Percentiles rank a stretch among this genome's conserved stretches.
phyloP scores from a whole-genome alignment of 2,113 vertebrate species.

The Pygoscelis adeliae region DNA sequence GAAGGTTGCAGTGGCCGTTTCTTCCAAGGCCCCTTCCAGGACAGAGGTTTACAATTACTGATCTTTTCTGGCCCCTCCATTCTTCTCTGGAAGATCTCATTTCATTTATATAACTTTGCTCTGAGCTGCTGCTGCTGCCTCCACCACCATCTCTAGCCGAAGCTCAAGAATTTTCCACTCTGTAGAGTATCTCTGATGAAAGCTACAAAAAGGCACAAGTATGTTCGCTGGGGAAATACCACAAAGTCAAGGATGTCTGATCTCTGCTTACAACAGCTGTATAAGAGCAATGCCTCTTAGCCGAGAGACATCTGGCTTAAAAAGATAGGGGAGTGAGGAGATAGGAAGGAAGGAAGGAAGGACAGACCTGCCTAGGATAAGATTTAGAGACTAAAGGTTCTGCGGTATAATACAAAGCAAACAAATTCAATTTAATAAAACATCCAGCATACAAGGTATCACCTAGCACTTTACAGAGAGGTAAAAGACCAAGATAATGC shows the following conservation, averaged over 20 bases:
- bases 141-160: not conserved
- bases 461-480: not conserved
- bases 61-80: not conserved
- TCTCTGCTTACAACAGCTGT: not conserved
- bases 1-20: not conserved
- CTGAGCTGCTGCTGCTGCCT: not conserved
- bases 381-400: not conserved
- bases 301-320: not conserved
- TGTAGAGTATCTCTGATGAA: not conserved
- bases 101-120: not conserved
- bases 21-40: not conserved
- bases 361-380: not conserved
- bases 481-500: constrained; percentile 23
- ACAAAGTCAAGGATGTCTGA: not conserved
- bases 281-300: not conserved
- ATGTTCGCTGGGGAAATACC: not conserved
- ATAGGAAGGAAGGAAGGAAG: not conserved
- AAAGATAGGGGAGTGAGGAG: fast-evolving
- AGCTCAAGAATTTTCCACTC: not conserved
- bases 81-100: not conserved
- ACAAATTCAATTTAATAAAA: constrained; percentile 14
- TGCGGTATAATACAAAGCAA: not conserved
- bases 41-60: not conserved
- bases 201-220: not conserved
- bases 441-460: not conserved